Conservation (phyloP, 2,113 vertebrate genomes). For the Zosterops japonicus region DNA sequence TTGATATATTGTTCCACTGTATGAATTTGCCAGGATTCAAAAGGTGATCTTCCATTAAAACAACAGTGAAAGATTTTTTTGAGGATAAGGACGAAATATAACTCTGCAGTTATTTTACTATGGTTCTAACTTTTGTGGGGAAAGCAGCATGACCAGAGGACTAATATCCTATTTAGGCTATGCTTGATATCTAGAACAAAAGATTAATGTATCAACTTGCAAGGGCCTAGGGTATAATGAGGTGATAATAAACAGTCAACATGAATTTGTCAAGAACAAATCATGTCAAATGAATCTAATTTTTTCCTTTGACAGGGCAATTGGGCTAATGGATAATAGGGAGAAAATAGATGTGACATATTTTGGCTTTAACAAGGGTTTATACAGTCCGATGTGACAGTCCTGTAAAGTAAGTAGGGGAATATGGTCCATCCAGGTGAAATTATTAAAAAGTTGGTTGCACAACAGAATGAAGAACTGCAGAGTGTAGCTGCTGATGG, state of each 20-base stretch:
- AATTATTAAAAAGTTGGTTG: background rate
- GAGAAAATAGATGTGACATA: conserved; percentile 18
- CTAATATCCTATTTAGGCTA: background rate
- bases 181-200: background rate
- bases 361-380: background rate
- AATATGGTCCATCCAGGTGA: background rate
- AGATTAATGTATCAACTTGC: background rate
- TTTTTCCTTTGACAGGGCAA: conserved; percentile 18
- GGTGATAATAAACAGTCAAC: conserved; percentile 13
- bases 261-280: conserved; percentile 22
- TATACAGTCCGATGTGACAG: background rate
- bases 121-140: background rate
- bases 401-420: background rate
- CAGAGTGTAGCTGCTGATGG: background rate
- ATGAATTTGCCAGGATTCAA: background rate
- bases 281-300: conserved; percentile 39
- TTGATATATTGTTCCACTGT: background rate
- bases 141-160: background rate
- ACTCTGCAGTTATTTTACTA: background rate
- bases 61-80: background rate
- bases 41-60: background rate
- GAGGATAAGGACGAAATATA: background rate
- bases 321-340: background rate
- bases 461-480: background rate
- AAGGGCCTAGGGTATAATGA: background rate